phyloP scores from a whole-genome alignment of 2,113 vertebrate genomes.

The Actenoides lindsayi region DNA sequence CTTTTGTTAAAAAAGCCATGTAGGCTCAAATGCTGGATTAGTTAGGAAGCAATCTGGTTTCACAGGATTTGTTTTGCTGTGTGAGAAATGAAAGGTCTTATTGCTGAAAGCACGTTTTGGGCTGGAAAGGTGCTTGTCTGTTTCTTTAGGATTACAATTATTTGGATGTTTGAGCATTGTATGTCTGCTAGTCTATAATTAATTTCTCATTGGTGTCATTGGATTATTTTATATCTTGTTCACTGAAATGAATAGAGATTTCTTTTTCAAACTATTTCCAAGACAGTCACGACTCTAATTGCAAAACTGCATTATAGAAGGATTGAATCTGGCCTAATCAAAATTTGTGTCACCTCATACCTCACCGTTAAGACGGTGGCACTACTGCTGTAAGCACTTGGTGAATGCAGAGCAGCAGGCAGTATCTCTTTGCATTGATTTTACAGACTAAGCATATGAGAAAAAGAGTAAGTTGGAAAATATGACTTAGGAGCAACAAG shows the following conservation, averaged over 20 bases:
- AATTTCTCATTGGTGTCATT: neutral
- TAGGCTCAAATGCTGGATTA: neutral
- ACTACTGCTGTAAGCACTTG: rapidly evolving
- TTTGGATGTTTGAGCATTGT: neutral
- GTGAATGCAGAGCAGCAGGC: neutral
- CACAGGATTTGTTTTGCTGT: neutral
- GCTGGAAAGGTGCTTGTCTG: neutral
- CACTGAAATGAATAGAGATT: neutral
- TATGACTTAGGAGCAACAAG: neutral
- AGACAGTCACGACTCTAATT: neutral
- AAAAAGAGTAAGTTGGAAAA: neutral
- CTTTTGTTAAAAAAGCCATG: neutral
- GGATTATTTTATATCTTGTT: neutral
- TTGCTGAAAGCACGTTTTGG: neutral
- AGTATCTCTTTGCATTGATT: neutral
- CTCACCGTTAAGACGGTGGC: neutral
- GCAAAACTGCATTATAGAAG: neutral
- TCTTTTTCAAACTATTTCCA: neutral
- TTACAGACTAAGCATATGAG: neutral
- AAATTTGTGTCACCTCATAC: neutral
- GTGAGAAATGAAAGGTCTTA: neutral
- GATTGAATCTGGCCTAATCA: neutral
- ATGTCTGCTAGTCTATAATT: neutral
- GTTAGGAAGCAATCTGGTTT: neutral
- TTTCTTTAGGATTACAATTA: neutral